Evolutionary conservation across 1,140 invertebrate genomes (phyloP).

Genomic region (Cryptotermes secundus): DNA sequence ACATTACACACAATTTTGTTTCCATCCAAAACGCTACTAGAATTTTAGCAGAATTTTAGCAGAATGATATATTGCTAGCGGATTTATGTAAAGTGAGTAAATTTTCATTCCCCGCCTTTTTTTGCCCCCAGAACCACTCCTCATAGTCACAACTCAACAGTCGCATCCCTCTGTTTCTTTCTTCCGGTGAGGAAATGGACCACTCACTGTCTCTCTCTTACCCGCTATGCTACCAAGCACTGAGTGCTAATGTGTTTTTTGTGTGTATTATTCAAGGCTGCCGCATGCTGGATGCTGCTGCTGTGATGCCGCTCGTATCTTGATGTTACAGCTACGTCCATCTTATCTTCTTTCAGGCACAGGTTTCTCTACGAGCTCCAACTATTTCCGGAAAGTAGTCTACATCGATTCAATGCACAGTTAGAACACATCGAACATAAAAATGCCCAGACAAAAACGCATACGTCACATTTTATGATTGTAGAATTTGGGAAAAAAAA

Average conservation of each 20-base stretch:
- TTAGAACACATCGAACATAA: too few relatives aligned
- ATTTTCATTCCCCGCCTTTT: not conserved
- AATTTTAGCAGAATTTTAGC: not conserved
- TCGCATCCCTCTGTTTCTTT: not conserved
- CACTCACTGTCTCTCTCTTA: not conserved
- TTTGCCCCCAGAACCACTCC: not conserved
- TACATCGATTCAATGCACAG: too few relatives aligned
- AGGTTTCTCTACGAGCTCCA: too few relatives aligned
- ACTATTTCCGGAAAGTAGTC: too few relatives aligned
- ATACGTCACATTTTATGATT: too few relatives aligned
- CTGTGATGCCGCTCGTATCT: not conserved
- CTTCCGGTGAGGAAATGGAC: not conserved
- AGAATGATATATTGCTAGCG: not conserved
- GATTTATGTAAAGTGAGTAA: not conserved
- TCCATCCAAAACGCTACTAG: not conserved
- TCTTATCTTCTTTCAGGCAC: too few relatives aligned
- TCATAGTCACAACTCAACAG: not conserved
- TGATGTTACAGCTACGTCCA: too few relatives aligned
- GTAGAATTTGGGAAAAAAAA: too few relatives aligned
- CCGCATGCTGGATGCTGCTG: not conserved
- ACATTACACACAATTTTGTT: not conserved
- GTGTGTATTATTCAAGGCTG: not conserved
- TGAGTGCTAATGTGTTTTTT: not conserved
- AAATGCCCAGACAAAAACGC: too few relatives aligned
- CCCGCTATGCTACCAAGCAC: not conserved